Evolutionary conservation across 2,888 invertebrate genomes (phyloP), one percentile per base, ranked within the genome.

Genomic region (Rhagophthalmus giganteus): DNA sequence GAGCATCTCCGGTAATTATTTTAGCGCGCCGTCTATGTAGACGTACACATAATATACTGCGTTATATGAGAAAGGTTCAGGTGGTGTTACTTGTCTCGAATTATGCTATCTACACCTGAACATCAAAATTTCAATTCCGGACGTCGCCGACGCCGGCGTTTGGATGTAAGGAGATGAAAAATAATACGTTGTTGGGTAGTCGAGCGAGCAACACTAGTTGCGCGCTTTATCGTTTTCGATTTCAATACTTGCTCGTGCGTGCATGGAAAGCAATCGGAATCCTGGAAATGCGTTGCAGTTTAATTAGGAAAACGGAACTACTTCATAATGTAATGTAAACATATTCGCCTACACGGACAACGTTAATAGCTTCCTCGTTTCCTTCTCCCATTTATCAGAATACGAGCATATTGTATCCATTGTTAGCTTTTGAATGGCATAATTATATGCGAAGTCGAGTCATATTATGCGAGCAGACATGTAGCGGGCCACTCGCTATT

Each of bases 321-420:
- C 54, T 50, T 54, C n/a, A n/a, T n/a, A n/a, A n/a, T 57, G 48
- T 54, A 47, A 41, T 51, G 46, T 40, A 47, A 57, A 54, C 54
- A 54, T 50, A 57, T 54, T 50, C 45, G 46, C 35, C 40, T 34
- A 46, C 42, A 54, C 46, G 41, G 46, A 30, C 26, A 54, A 54
- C 38, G 51, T n/a, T 45, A 45, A 45, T 37, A 41, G 42, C 55
- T 44, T 54, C 31, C 50, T 46, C 25, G 45, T 47, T 55, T 50
- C 49, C 42, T 39, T 46, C 42, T 49, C 52, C 41, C 35, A 45
- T 39, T 50, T 48, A 55, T 50, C 50, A 54, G 45, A 56, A 54
- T 41, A 34, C 30, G 9, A 40, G 26, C 46, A 48, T 16, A 54
- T 56, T 54, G 58, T 54, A 55, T 51, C 48, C 51, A 58, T 55